phyloP scores from a whole-genome alignment of 2,888 invertebrate species.

The Tipula confusa region DNA sequence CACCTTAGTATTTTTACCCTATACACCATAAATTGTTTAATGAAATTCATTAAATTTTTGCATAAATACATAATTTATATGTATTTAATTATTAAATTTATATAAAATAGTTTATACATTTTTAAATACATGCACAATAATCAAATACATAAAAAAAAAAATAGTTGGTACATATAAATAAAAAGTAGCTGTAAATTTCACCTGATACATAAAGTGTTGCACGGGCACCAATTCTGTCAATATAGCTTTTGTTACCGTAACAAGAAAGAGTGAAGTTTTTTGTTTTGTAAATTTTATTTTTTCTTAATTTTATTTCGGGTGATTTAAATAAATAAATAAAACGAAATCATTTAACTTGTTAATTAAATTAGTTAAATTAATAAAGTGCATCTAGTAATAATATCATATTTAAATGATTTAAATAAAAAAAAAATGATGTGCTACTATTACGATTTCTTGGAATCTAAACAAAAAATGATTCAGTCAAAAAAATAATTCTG shows the following conservation, averaged over 20 bases:
- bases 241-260: slow-evolving; percentile 16
- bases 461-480: slow-evolving; percentile 25
- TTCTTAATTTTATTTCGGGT: background rate
- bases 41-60: background rate
- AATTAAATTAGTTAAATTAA: background rate
- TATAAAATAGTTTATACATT: background rate
- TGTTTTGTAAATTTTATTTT: background rate
- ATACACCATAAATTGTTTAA: background rate
- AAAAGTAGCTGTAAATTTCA: background rate
- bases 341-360: background rate
- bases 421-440: background rate
- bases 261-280: slow-evolving; percentile 17
- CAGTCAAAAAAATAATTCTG: background rate
- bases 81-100: background rate
- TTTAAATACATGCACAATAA: background rate
- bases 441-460: slow-evolving; percentile 1
- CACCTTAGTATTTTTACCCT: background rate
- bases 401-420: background rate
- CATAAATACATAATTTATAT: background rate
- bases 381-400: background rate
- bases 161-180: background rate
- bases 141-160: background rate
- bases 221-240: slow-evolving; percentile 3
- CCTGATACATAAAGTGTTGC: slow-evolving; percentile 20
- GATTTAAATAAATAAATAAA: background rate